phyloP scores from a whole-genome alignment of 2,888 invertebrate species.

The Lordiphosa fenestrarum region DNA sequence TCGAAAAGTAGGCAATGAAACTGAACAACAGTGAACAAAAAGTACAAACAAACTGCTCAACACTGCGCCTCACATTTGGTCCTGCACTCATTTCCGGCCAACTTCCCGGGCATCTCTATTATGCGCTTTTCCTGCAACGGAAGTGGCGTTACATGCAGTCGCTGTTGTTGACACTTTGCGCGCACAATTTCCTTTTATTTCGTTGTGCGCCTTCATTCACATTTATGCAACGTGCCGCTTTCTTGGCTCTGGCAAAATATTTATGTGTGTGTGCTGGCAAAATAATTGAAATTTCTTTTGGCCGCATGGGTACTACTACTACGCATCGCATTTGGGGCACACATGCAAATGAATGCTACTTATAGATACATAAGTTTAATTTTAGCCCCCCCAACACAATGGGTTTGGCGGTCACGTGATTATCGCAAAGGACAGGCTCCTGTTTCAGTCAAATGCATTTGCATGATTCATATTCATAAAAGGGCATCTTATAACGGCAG shows the following conservation, averaged over 20 bases:
- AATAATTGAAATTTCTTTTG: conserved; percentile 39
- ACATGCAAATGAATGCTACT: not conserved
- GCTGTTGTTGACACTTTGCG: too few species aligned
- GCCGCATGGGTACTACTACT: conserved; percentile 62
- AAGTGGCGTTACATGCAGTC: conserved; percentile 6
- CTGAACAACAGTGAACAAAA: not conserved
- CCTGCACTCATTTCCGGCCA: not conserved
- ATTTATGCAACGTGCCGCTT: conserved; percentile 10
- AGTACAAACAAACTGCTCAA: not conserved
- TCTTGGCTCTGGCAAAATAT: conserved; percentile 18
- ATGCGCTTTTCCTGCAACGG: conserved; percentile 8
- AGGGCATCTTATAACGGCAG: conserved; percentile 17
- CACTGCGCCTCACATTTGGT: not conserved
- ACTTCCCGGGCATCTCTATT: not conserved
- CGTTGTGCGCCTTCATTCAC: not conserved
- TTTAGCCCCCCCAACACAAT: too few species aligned
- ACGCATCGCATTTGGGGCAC: conserved; percentile 55
- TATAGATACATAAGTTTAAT: too few species aligned
- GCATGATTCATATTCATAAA: conserved; percentile 25
- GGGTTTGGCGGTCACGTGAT: too few species aligned
- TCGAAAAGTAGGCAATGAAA: conserved; percentile 14
- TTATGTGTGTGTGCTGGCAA: conserved; percentile 25
- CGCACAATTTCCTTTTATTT: too few species aligned
- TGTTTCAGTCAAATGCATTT: not conserved
- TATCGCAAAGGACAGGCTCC: too few species aligned